Evolutionary conservation across 2,888 invertebrate genomes (phyloP).

Genomic region (Mimas tiliae): DNA sequence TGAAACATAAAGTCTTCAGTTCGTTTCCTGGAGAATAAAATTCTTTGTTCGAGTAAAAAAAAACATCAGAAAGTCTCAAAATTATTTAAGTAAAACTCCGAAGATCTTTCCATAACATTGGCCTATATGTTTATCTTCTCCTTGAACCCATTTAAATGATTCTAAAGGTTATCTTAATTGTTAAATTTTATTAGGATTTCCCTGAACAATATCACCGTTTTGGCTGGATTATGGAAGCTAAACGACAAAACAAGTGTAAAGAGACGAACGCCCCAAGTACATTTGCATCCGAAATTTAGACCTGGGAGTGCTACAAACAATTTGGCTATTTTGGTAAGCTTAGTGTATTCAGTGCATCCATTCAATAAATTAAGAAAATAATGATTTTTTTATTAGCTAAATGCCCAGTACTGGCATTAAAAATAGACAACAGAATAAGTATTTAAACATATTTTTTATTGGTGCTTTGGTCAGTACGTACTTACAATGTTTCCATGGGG

Average conservation of each 20-base stretch:
- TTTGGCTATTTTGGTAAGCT: conserved; percentile 66
- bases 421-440: too few relatives aligned
- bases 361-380: too few relatives aligned
- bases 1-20: too few relatives aligned
- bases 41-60: too few relatives aligned
- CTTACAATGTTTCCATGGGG: too few relatives aligned
- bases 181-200: conserved; percentile 43
- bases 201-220: conserved; percentile 59
- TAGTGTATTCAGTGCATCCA: background rate
- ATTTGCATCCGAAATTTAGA: conserved; percentile 59
- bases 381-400: too few relatives aligned
- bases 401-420: background rate
- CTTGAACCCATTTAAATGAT: background rate
- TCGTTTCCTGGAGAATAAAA: too few relatives aligned
- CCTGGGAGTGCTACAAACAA: conserved; percentile 58
- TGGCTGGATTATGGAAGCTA: conserved; percentile 67
- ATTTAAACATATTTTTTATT: too few relatives aligned
- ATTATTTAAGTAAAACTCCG: too few relatives aligned
- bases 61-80: too few relatives aligned
- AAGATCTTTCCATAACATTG: too few relatives aligned
- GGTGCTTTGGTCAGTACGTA: too few relatives aligned
- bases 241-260: conserved; percentile 52
- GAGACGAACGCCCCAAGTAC: conserved; percentile 56
- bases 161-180: background rate
- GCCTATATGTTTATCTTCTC: background rate